These are phyloP conservation scores for Delichon dasypus DNA, from an alignment of 2,797 vertebrate species.

Conservation along the genomic window DNA sequence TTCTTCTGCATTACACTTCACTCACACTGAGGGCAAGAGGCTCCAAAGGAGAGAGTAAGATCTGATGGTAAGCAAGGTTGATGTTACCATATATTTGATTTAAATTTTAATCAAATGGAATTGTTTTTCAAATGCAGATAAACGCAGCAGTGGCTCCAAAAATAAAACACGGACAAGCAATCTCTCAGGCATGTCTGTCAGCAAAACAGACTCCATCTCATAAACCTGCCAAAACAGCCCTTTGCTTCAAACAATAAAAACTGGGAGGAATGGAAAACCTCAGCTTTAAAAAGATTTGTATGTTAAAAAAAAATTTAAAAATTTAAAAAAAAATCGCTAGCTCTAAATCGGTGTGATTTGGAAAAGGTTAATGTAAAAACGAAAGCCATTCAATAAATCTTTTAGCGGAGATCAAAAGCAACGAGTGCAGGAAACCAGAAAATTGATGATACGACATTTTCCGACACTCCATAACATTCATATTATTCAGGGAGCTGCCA, in stretches of 20 bases:
- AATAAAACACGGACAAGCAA: neutral
- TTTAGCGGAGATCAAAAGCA: conserved; percentile 69
- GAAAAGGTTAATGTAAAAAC: conserved; percentile 21
- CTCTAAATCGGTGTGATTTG: conserved; percentile 20
- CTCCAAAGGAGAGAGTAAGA: neutral
- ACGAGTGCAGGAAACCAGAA: conserved; percentile 45
- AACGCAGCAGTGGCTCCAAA: neutral
- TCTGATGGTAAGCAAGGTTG: neutral
- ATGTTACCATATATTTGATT: conserved; percentile 15
- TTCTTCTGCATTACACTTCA: neutral
- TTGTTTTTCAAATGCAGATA: conserved; percentile 53
- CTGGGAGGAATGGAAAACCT: conserved; percentile 25
- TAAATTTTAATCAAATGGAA: conserved; percentile 30
- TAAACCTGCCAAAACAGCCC: conserved; percentile 64
- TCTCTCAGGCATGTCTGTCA: conserved; percentile 52
- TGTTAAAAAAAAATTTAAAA: neutral
- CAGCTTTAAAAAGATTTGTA: conserved; percentile 2
- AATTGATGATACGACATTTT: conserved; percentile 51
- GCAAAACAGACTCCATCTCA: conserved; percentile 44
- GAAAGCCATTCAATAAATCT: conserved; percentile 57
- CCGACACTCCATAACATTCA: neutral
- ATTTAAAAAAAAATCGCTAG: neutral
- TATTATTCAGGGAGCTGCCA: conserved; percentile 52
- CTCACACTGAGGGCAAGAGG: neutral
- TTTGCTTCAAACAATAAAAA: conserved; percentile 54